phyloP scores from a whole-genome alignment of 2,888 invertebrate genomes.

The Elmis aenea region DNA sequence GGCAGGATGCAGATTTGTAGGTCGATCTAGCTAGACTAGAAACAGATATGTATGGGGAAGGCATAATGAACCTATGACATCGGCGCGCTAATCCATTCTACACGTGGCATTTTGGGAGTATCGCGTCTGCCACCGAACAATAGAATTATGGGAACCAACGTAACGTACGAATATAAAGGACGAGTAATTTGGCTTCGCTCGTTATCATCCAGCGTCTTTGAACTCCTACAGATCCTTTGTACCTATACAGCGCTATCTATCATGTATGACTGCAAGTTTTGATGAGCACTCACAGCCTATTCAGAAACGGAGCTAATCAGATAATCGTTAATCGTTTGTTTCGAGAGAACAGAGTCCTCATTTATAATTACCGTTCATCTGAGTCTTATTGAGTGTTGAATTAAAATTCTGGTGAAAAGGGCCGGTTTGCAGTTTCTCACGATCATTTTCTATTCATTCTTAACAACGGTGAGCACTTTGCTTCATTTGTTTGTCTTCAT shows the following conservation, averaged over 20 bases:
- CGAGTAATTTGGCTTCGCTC: constrained; percentile 40
- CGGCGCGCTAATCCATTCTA: constrained; percentile 18
- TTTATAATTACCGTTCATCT: constrained; percentile 28
- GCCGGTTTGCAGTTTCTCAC: constrained; percentile 35
- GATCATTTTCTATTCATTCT: constrained; percentile 43
- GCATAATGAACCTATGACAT: too few relatives aligned
- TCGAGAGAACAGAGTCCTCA: constrained; percentile 27
- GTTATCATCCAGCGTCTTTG: constrained; percentile 42
- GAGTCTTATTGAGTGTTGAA: constrained; percentile 29
- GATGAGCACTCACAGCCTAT: constrained; percentile 25
- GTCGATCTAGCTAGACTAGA: too few relatives aligned
- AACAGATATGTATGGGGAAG: too few relatives aligned
- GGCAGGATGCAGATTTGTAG: too few relatives aligned
- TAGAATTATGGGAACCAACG: constrained; percentile 37
- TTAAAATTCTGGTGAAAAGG: constrained; percentile 30
- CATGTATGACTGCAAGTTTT: constrained; percentile 32
- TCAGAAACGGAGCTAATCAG: constrained; percentile 31
- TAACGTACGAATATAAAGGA: constrained; percentile 39
- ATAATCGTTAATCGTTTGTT: constrained; percentile 32
- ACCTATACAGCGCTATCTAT: constrained; percentile 26
- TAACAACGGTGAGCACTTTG: constrained; percentile 38
- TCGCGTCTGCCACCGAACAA: constrained; percentile 30
- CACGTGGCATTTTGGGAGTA: constrained; percentile 19
- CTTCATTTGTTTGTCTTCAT: constrained; percentile 42
- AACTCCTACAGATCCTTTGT: constrained; percentile 33